These are phyloP conservation scores for Tenthredo amoena DNA, from an alignment of 2,888 invertebrate genomes.

Conservation along the genomic window DNA sequence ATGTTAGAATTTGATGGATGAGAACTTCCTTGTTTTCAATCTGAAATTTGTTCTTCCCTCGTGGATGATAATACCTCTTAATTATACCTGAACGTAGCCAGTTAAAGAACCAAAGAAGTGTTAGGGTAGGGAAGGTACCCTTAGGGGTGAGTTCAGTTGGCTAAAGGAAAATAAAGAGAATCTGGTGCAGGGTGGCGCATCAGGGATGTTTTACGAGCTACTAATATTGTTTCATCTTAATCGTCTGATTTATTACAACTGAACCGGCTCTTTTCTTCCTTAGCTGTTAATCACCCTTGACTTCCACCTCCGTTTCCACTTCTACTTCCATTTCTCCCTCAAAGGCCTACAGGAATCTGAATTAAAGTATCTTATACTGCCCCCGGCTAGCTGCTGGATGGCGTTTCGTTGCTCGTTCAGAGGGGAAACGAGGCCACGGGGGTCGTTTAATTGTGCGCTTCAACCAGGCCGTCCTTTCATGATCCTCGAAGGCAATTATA, in stretches of 20 bases:
- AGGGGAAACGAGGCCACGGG: conserved; percentile 29
- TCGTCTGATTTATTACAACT: conserved; percentile 42
- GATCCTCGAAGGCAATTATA: conserved; percentile 16
- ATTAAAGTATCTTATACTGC: conserved; percentile 26
- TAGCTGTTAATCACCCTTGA: not conserved
- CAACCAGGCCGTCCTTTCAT: conserved; percentile 13
- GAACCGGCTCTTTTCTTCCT: not conserved
- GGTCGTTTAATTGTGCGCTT: conserved; percentile 42
- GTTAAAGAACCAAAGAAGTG: not conserved
- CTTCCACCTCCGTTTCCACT: not conserved
- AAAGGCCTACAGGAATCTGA: conserved; percentile 31
- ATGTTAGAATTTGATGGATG: conserved; percentile 23
- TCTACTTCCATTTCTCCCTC: not conserved
- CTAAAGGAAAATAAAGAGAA: not conserved
- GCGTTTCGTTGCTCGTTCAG: conserved; percentile 20
- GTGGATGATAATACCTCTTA: conserved; percentile 27
- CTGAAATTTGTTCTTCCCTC: not conserved
- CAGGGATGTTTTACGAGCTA: conserved; percentile 28
- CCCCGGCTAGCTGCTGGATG: not conserved
- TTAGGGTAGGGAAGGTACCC: not conserved
- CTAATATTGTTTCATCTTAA: conserved; percentile 43
- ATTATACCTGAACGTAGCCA: not conserved
- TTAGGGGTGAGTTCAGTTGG: not conserved
- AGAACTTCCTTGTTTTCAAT: not conserved
- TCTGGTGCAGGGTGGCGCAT: not conserved